Evolutionary conservation across 2,888 invertebrate species (phyloP).

Genomic region (Pocota personata): DNA sequence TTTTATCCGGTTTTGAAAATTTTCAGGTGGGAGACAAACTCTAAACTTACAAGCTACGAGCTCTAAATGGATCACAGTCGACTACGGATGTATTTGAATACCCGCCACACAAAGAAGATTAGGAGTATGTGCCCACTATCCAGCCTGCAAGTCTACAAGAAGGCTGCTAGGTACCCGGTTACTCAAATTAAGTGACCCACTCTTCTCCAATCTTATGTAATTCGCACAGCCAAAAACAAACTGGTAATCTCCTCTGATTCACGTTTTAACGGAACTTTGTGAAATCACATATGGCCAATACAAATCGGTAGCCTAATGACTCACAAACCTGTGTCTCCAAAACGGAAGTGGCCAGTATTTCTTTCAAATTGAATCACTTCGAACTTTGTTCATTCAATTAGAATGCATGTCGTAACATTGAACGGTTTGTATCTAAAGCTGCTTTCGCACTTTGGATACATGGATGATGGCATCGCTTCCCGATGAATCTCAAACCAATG

Average conservation of each 20-base stretch:
- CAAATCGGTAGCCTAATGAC: slow-evolving; percentile 28
- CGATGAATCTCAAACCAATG: background rate
- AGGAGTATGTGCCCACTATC: background rate
- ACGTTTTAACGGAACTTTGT: slow-evolving; percentile 20
- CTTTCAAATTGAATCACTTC: slow-evolving; percentile 6
- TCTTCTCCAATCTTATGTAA: slow-evolving; percentile 6
- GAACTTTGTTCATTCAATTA: background rate
- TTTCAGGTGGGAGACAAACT: too few species aligned
- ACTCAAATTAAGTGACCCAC: slow-evolving; percentile 18
- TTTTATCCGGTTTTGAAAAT: too few species aligned
- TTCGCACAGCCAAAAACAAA: slow-evolving; percentile 2
- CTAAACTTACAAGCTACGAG: too few species aligned
- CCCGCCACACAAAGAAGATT: too few species aligned
- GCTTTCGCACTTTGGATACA: slow-evolving; percentile 7
- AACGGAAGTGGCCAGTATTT: slow-evolving; percentile 19
- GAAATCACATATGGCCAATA: slow-evolving; percentile 13
- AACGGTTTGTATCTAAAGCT: slow-evolving; percentile 10
- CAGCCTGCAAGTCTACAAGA: too few species aligned
- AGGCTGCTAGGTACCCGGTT: background rate
- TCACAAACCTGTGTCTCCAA: slow-evolving; percentile 28
- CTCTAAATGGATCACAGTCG: too few species aligned
- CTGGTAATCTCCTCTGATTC: slow-evolving; percentile 24
- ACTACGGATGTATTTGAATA: too few species aligned
- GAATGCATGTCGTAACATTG: slow-evolving; percentile 1
- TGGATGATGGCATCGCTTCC: background rate